phyloP scores from a whole-genome alignment of 1,140 invertebrate species.

The Leptoteleia sp. region DNA sequence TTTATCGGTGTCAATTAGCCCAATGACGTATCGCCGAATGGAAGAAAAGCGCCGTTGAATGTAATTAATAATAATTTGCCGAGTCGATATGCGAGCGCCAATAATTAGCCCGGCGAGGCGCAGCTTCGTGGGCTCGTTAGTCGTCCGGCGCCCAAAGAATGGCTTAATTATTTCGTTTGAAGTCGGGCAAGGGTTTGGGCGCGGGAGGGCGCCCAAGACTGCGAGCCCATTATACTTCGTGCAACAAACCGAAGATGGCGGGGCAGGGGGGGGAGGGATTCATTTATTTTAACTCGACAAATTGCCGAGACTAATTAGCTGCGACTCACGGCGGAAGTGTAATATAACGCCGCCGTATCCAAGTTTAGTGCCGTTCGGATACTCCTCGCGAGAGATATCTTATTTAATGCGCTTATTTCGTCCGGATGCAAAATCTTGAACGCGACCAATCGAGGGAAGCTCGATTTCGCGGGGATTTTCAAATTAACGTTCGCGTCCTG shows the following conservation, averaged over 20 bases:
- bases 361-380: constrained; percentile 16
- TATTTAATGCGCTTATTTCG: too few relatives aligned
- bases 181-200: constrained; percentile 72
- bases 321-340: constrained; percentile 70
- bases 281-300: constrained; percentile 78
- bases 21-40: constrained; percentile 17
- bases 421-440: too few relatives aligned
- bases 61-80: constrained; percentile 52
- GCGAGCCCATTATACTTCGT: constrained; percentile 44
- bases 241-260: constrained; percentile 69
- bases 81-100: constrained; percentile 23
- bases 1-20: constrained; percentile 43
- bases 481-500: too few relatives aligned
- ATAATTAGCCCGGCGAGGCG: constrained; percentile 79
- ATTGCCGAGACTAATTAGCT: constrained; percentile 78
- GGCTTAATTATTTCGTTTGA: constrained; percentile 81
- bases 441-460: too few relatives aligned
- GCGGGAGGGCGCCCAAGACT: constrained; percentile 44
- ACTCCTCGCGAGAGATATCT: neutral
- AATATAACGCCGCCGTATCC: constrained; percentile 43
- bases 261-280: too few relatives aligned
- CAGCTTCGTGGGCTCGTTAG: constrained; percentile 73
- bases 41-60: constrained; percentile 23
- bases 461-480: too few relatives aligned
- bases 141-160: constrained; percentile 73